Percentiles rank a stretch among this genome's conserved stretches.
These are phyloP conservation scores for Eupithecia dodoneata DNA, from an alignment of 2,888 invertebrate species.

Conservation along the genomic window DNA sequence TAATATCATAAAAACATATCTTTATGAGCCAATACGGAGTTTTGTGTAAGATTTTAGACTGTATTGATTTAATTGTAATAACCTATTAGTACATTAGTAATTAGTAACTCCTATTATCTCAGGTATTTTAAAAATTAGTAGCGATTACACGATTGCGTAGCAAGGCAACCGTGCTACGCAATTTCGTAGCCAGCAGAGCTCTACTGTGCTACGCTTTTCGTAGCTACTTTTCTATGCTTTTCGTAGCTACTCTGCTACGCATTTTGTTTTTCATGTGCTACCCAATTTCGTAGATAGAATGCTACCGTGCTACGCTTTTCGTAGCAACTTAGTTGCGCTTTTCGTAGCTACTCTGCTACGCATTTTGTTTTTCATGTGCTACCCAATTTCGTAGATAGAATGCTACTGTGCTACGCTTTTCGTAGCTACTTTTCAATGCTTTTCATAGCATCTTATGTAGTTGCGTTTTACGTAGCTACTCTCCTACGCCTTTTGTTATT, in stretches of 20 bases:
- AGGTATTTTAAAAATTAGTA: background rate
- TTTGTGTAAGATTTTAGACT: no score
- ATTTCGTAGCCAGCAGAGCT: background rate
- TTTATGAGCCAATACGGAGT: no score
- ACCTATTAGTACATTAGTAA: no score
- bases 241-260: no score
- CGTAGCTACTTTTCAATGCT: background rate
- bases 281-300: no score
- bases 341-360: background rate
- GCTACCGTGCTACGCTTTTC: background rate
- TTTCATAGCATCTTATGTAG: no score
- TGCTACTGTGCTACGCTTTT: constrained; percentile 2
- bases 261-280: no score
- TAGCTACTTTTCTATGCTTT: no score
- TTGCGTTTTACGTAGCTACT: constrained; percentile 9
- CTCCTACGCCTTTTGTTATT: no score
- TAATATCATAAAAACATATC: no score
- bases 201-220: background rate
- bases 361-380: background rate
- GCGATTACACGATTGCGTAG: background rate
- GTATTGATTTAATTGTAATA: background rate
- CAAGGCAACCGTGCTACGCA: background rate
- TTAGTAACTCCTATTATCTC: no score
- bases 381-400: background rate
- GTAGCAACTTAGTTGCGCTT: background rate